Evolutionary conservation across 1,140 invertebrate species (phyloP).

Genomic region (Telenomus remus): DNA sequence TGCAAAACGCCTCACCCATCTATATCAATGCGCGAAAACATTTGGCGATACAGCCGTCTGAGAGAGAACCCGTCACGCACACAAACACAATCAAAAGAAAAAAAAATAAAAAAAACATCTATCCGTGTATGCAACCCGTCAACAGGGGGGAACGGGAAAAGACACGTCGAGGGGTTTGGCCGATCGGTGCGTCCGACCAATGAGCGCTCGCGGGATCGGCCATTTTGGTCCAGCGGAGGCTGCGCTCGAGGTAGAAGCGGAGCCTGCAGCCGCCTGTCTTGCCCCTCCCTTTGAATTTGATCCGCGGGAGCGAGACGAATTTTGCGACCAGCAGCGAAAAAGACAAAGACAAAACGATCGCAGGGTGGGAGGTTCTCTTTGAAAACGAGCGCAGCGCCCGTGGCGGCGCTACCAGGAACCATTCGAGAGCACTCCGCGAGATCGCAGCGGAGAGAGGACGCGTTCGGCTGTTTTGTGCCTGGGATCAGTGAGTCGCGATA

Average conservation of each 20-base stretch:
- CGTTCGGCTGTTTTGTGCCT: constrained; percentile 38
- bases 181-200: constrained; percentile 17
- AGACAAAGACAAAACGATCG: constrained; percentile 4
- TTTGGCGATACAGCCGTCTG: too few species aligned
- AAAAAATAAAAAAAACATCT: too few species aligned
- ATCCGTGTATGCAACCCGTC: too few species aligned
- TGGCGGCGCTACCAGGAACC: constrained; percentile 52
- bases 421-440: constrained; percentile 43
- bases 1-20: too few species aligned
- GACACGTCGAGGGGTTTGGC: background rate
- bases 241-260: constrained; percentile 23
- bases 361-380: constrained; percentile 1
- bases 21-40: too few species aligned
- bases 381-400: constrained; percentile 29
- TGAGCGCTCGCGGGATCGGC: constrained; percentile 14
- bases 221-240: constrained; percentile 59
- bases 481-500: constrained; percentile 16
- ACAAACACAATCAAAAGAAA: too few species aligned
- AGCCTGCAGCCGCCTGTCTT: background rate
- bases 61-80: too few species aligned
- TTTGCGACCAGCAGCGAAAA: background rate
- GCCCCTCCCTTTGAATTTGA: constrained; percentile 2
- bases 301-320: constrained; percentile 2
- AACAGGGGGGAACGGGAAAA: too few species aligned
- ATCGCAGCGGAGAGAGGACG: constrained; percentile 47